Percentiles rank a stretch among this genome's conserved stretches.
Evolutionary conservation across 2,797 vertebrate genomes (phyloP).

Genomic region (Stomatorhinus walkeri): DNA sequence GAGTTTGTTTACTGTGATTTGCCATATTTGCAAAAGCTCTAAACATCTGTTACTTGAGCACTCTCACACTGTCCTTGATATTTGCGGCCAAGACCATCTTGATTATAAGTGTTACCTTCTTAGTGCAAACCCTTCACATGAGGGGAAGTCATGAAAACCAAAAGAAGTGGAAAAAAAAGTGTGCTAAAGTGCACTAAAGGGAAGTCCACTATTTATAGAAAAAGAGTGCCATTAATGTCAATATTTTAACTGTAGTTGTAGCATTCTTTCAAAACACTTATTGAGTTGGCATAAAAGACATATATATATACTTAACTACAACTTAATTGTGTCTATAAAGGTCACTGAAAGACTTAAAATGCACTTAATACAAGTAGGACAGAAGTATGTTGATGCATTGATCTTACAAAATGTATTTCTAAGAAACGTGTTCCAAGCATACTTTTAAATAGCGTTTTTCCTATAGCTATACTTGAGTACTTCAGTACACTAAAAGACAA

Average conservation of each 20-base stretch:
- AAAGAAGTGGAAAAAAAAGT: not conserved
- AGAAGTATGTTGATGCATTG: not conserved
- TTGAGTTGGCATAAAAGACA: not conserved
- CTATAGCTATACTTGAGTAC: no score
- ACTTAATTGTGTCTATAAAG: not conserved
- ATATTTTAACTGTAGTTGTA: not conserved
- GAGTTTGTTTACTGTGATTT: not conserved
- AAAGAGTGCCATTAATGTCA: not conserved
- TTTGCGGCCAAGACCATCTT: not conserved
- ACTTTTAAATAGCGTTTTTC: no score
- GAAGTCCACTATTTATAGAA: not conserved
- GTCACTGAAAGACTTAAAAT: not conserved
- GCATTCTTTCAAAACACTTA: not conserved
- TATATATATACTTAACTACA: not conserved
- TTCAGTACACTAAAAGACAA: no score
- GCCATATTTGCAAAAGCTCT: not conserved
- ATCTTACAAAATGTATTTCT: not conserved
- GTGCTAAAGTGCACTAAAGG: not conserved
- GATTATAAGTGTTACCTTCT: not conserved
- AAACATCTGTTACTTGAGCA: not conserved
- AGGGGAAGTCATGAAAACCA: not conserved
- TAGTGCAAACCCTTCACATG: not conserved
- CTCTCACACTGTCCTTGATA: not conserved
- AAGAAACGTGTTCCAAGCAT: not conserved
- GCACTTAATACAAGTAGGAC: not conserved